These are phyloP conservation scores for Lacerta agilis DNA, from an alignment of 2,797 vertebrate species.

Conservation along the genomic window DNA sequence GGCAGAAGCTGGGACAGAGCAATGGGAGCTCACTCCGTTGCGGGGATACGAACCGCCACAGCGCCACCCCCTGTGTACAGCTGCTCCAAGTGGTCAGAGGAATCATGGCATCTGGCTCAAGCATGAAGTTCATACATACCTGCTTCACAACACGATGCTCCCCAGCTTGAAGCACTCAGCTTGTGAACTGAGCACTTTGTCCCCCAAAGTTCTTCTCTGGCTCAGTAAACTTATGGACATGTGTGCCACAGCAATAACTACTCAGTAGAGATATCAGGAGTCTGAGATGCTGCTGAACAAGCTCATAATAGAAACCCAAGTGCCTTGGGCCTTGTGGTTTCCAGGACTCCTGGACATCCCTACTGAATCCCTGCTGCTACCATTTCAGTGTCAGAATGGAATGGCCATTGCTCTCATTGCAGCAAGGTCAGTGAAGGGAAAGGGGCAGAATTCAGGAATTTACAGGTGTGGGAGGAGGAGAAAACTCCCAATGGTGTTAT, in stretches of 20 bases:
- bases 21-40: too few relatives aligned
- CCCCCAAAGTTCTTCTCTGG: neutral
- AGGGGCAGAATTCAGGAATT: neutral
- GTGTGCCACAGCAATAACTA: neutral
- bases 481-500: neutral
- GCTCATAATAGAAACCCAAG: neutral
- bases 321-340: neutral
- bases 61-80: constrained; percentile 18
- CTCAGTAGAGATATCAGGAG: neutral
- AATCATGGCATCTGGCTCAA: neutral
- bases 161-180: neutral
- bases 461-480: neutral
- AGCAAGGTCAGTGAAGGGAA: neutral
- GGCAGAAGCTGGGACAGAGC: too few relatives aligned
- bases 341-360: neutral
- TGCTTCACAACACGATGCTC: neutral
- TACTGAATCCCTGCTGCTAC: neutral
- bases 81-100: constrained; percentile 4
- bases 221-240: neutral
- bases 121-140: neutral
- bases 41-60: too few relatives aligned
- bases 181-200: neutral
- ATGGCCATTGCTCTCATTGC: neutral
- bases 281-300: neutral
- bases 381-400: neutral